Evolutionary conservation across 2,888 invertebrate species (phyloP).

Genomic region (Tenthredo mesomela): DNA sequence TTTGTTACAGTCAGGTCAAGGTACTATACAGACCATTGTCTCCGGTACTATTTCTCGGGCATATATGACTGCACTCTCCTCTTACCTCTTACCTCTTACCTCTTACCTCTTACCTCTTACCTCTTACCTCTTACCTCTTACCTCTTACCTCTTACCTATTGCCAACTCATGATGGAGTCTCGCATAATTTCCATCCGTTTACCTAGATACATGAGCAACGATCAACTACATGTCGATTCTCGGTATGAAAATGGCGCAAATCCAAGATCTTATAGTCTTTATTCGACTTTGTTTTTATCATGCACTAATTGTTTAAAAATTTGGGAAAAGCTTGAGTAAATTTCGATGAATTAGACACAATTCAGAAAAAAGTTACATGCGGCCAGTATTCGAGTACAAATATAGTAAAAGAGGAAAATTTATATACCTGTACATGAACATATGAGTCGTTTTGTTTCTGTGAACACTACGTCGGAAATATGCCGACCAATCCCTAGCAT

Average conservation of each 20-base stretch:
- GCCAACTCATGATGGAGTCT: constrained; percentile 16
- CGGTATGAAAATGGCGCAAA: not conserved
- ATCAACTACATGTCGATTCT: not conserved
- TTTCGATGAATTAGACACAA: not conserved
- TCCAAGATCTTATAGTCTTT: not conserved
- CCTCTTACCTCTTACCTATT: not conserved
- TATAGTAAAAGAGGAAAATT: not conserved
- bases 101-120: not conserved
- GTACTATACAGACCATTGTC: constrained; percentile 46
- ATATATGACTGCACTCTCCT: constrained; percentile 9
- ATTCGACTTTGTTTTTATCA: not conserved
- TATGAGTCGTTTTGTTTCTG: constrained; percentile 3
- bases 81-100: not conserved
- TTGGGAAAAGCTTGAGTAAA: not conserved
- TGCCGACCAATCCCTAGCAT: constrained; percentile 46
- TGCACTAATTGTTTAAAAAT: not conserved
- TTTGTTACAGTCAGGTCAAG: constrained; percentile 32
- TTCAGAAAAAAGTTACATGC: not conserved
- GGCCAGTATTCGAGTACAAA: not conserved
- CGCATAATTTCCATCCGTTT: constrained; percentile 45
- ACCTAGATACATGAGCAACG: constrained; percentile 14
- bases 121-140: not conserved
- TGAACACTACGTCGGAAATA: not conserved
- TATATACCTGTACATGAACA: not conserved
- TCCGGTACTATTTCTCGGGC: constrained; percentile 21